Evolutionary conservation across 2,888 invertebrate genomes (phyloP).

Genomic region (Fragum sueziense): DNA sequence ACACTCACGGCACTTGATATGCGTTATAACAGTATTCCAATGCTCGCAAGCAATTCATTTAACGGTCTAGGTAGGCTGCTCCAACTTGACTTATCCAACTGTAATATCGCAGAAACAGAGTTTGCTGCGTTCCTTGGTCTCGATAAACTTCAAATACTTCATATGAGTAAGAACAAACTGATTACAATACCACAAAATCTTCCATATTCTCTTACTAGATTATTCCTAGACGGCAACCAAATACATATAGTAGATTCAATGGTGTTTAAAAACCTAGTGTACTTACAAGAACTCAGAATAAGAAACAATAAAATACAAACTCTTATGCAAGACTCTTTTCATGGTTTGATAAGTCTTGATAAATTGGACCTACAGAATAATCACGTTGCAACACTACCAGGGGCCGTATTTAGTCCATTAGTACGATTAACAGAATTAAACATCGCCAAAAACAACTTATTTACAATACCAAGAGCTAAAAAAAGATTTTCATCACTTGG

Average conservation of each 20-base stretch:
- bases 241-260: constrained; percentile 90
- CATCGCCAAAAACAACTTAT: constrained; percentile 83
- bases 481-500: constrained; percentile 58
- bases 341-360: constrained; percentile 85
- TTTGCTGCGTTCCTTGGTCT: constrained; percentile 65
- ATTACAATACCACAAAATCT: constrained; percentile 62
- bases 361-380: constrained; percentile 89
- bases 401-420: constrained; percentile 80
- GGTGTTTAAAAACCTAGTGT: constrained; percentile 89
- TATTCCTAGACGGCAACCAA: constrained; percentile 84
- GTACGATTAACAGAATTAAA: constrained; percentile 90
- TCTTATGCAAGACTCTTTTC: constrained; percentile 85
- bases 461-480: constrained; percentile 54
- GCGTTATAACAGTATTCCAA: constrained; percentile 63
- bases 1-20: constrained; percentile 64
- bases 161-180: constrained; percentile 65
- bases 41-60: constrained; percentile 59
- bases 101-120: constrained; percentile 56
- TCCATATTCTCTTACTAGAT: constrained; percentile 59
- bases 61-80: constrained; percentile 63
- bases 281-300: constrained; percentile 92
- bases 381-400: constrained; percentile 78
- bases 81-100: constrained; percentile 64
- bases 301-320: constrained; percentile 94
- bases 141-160: constrained; percentile 56